Evolutionary conservation across 1,140 invertebrate genomes (phyloP), one percentile per base, ranked within the genome.

Genomic region (Bombus pascuorum): DNA sequence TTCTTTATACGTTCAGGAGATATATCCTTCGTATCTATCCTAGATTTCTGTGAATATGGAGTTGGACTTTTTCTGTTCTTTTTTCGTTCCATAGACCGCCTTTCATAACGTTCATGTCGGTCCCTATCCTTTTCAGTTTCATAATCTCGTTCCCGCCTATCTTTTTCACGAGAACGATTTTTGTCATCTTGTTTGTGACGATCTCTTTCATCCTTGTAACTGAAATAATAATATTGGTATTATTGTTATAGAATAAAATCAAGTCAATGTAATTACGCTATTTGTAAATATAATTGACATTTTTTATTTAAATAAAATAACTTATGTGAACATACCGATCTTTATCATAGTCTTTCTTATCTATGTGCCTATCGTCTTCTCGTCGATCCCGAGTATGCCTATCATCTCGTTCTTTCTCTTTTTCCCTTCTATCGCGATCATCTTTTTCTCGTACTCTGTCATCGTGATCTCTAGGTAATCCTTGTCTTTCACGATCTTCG

Each of bases 1-100:
- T 95, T 95, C 75, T 93, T 94, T 10, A 90, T 90, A 47, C 95
- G 92, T 87, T 95, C 95, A 3, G 93, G 93, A 0, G 93, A 95
- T 42, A 85, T 73, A 77, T 94, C 94, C 72, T 94, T 95, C 28
- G 81, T 68, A 42, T 95, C 93, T 28, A 65, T 86, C 22, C 92
- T 91, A 3, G 87, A 87, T 79, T 94, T 94, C 13, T 91, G 91
- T 0, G 77, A 81, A 59, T 94, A 93, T 6, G 94, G 94, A 79
- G 93, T 95, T 22, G 85, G 65, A 34, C 94, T 95, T 70, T 92
- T 92, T 59, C 93, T 93, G 2, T 37, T 89, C 59, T 93, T 93
- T 44, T 94, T 95, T 1, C 93, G 90, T 44, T 95, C 94, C 10
- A 84, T 44, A 0, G 93, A 93, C 75, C 92, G 93, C 32, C 90